phyloP scores from a whole-genome alignment of 1,140 invertebrate species.

The Drosophila kohkoa region DNA sequence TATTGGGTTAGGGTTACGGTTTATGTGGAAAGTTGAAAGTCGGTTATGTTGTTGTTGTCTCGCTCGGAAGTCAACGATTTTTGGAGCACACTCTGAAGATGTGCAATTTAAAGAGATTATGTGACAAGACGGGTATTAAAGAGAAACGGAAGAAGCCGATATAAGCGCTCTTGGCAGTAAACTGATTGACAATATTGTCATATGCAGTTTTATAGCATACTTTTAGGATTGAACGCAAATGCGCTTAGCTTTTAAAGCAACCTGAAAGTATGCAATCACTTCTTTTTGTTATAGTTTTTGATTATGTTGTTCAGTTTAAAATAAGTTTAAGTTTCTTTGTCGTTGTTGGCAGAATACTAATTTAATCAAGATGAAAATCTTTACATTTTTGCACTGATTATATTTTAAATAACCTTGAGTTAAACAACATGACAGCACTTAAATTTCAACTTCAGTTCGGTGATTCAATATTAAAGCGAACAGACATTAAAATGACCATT shows the following conservation, averaged over 20 bases:
- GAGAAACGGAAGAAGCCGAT: background rate
- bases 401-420: too few relatives aligned
- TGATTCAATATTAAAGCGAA: too few relatives aligned
- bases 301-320: too few relatives aligned
- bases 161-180: background rate
- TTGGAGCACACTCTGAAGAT: background rate
- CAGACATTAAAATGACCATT: background rate
- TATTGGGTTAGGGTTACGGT: conserved; percentile 72
- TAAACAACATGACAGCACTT: too few relatives aligned
- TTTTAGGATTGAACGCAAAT: background rate
- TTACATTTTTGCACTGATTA: too few relatives aligned
- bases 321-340: too few relatives aligned
- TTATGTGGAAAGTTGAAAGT: conserved; percentile 35
- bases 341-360: too few relatives aligned
- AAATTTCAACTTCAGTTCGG: too few relatives aligned
- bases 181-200: background rate
- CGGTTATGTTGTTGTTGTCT: background rate
- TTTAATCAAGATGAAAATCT: too few relatives aligned
- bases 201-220: background rate
- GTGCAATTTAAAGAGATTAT: conserved; percentile 8
- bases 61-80: conserved; percentile 3
- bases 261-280: background rate
- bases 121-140: background rate
- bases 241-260: background rate
- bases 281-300: background rate